Percentiles rank a stretch among this genome's conserved stretches.
Conservation (phyloP, 2,888 invertebrate genomes). For the Ferdinandea cuprea region DNA sequence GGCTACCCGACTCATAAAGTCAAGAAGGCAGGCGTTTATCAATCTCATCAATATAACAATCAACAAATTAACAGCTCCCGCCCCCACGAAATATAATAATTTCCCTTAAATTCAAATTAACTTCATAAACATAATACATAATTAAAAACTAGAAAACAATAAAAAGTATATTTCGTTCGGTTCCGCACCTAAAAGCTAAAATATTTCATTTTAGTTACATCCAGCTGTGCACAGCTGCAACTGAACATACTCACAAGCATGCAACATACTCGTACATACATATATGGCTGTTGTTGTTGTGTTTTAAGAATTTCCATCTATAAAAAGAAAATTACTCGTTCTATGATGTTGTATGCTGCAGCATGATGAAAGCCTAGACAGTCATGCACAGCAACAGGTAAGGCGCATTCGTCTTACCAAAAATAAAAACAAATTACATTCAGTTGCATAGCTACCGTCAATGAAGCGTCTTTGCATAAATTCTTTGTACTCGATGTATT, state of each 20-base stretch:
- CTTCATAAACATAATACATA: neutral
- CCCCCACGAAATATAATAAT: neutral
- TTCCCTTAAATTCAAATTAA: neutral
- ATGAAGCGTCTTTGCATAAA: conserved; percentile 69
- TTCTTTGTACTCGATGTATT: conserved; percentile 51
- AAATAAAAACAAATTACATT: conserved; percentile 20
- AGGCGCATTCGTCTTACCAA: conserved; percentile 22
- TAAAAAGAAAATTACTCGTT: conserved; percentile 49
- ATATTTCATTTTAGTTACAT: neutral
- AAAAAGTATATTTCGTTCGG: neutral
- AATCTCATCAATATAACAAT: neutral
- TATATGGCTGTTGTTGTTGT: conserved; percentile 6
- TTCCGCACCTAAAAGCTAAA: neutral
- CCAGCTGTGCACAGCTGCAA: conserved; percentile 59
- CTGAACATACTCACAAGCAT: conserved; percentile 13
- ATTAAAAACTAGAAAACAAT: conserved; percentile 5
- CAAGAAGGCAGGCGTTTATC: neutral
- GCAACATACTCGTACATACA: no score
- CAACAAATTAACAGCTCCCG: neutral
- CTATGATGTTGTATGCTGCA: conserved; percentile 12
- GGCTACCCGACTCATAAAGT: no score
- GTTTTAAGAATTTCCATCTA: conserved; percentile 50
- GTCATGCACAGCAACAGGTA: conserved; percentile 12
- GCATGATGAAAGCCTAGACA: conserved; percentile 20
- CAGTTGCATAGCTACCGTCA: conserved; percentile 27